phyloP scores from a whole-genome alignment of 2,113 vertebrate genomes.

The Noturus placidus region DNA sequence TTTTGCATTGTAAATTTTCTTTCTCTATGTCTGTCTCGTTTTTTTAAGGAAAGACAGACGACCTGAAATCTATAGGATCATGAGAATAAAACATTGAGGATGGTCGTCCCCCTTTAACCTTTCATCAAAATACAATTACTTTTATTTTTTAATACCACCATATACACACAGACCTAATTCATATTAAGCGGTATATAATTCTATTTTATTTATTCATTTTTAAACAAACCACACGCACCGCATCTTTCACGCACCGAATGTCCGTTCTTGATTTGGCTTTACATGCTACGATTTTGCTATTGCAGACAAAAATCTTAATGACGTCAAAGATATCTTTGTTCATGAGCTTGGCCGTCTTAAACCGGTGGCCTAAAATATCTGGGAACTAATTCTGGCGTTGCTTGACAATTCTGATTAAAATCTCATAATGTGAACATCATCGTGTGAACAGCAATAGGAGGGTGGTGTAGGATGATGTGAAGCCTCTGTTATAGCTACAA shows the following conservation, averaged over 20 bases:
- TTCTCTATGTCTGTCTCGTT: background rate
- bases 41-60: background rate
- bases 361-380: background rate
- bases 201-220: too few species aligned
- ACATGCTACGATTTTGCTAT: background rate
- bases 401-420: background rate
- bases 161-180: background rate
- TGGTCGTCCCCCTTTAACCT: too few species aligned
- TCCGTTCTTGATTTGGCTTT: too few species aligned
- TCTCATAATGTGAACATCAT: background rate
- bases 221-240: background rate
- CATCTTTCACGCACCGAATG: background rate
- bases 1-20: background rate
- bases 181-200: background rate
- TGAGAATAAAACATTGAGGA: background rate
- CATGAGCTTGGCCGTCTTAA: background rate
- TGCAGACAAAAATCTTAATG: background rate
- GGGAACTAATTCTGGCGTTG: too few species aligned
- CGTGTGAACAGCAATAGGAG: too few species aligned
- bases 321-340: background rate
- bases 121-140: background rate
- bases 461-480: too few species aligned
- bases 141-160: background rate
- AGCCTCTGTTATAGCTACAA: background rate
- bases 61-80: background rate